Evolutionary conservation across 2,888 invertebrate genomes (phyloP).

Genomic region (Drosophila meridionalis): DNA sequence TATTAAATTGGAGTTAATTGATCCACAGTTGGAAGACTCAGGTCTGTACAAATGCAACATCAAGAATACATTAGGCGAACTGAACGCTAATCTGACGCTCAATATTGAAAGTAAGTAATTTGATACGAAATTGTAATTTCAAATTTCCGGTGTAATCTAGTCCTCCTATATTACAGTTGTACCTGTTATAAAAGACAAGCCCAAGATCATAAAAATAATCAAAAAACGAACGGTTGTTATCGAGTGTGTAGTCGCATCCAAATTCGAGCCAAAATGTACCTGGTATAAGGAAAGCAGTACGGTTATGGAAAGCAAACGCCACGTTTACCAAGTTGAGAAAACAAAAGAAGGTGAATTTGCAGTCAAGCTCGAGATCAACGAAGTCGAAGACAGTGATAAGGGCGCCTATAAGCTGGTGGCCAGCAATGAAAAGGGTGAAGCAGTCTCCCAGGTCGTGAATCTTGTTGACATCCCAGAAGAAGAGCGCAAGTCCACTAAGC

Average conservation of each 20-base stretch:
- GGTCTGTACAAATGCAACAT: conserved; percentile 99
- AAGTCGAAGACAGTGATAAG: conserved; percentile 92
- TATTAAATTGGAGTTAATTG: conserved; percentile 93
- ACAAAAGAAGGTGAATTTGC: conserved; percentile 92
- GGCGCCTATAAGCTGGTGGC: conserved; percentile 96
- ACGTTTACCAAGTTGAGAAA: conserved; percentile 82
- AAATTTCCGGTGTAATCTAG: not conserved
- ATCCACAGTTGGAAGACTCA: conserved; percentile 97
- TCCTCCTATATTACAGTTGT: conserved; percentile 88
- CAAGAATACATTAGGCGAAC: conserved; percentile 97
- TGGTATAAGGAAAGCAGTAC: conserved; percentile 96
- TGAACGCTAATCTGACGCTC: conserved; percentile 97
- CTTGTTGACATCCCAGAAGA: conserved; percentile 92
- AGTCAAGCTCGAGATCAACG: conserved; percentile 95
- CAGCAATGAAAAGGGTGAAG: conserved; percentile 97
- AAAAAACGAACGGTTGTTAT: conserved; percentile 97
- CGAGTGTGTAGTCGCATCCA: conserved; percentile 96
- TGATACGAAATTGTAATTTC: not conserved
- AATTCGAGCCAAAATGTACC: conserved; percentile 95
- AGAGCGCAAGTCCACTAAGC: conserved; percentile 91
- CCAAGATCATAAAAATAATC: conserved; percentile 95
- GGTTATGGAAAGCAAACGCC: conserved; percentile 88
- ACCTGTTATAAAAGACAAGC: conserved; percentile 96
- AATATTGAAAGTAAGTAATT: conserved; percentile 96
- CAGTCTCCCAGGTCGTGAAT: conserved; percentile 94